Evolutionary conservation across 64 coral and sea anemone genomes (phyloP).

Genomic region (Montipora cactus): DNA sequence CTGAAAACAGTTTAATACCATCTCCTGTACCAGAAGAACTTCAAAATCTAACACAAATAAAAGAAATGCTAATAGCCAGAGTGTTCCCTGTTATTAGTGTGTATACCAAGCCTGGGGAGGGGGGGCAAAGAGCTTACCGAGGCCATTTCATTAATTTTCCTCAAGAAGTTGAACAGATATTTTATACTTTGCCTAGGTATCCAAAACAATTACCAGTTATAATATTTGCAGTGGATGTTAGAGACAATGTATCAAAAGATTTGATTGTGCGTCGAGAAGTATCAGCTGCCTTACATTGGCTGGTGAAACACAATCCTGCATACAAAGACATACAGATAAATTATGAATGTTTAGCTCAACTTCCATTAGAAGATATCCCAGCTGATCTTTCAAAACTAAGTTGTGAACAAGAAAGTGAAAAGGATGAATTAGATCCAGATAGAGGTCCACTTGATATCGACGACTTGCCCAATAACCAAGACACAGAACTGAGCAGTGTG

Average conservation of each 20-base stretch:
- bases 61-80: no score
- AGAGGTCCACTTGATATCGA: conserved; percentile 13
- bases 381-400: conserved; percentile 30
- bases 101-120: no score
- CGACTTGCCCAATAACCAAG: conserved; percentile 12
- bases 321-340: conserved; percentile 31
- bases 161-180: no score
- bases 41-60: no score
- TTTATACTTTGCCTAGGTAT: no score
- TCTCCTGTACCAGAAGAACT: no score
- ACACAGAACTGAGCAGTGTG: conserved; percentile 33
- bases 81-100: no score
- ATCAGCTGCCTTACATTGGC: conserved; percentile 2
- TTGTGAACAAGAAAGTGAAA: conserved; percentile 27
- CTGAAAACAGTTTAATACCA: no score
- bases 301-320: conserved; percentile 39
- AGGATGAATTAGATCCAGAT: conserved; percentile 37
- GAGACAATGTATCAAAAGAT: conserved; percentile 51
- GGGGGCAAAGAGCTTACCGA: no score
- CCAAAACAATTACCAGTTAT: no score
- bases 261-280: conserved; percentile 18
- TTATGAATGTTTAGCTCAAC: conserved; percentile 41
- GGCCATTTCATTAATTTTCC: no score
- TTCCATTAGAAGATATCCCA: conserved; percentile 38
- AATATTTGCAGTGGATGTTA: conserved; percentile 1